phyloP scores from a whole-genome alignment of 2,888 invertebrate genomes.

The Tineola bisselliella region DNA sequence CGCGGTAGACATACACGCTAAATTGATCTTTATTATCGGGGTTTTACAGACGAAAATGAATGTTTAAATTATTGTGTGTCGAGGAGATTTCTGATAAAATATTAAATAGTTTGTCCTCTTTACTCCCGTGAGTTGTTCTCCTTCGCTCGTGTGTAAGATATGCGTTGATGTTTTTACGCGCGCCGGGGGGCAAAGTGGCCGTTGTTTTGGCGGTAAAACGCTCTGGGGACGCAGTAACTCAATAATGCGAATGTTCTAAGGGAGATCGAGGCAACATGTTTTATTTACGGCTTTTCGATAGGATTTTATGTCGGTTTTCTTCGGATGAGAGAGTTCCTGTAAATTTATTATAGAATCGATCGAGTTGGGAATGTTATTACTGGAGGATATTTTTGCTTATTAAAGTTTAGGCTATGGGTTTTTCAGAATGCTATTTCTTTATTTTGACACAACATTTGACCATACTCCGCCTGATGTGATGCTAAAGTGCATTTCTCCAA shows the following conservation, averaged over 20 bases:
- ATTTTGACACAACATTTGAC: too few species aligned
- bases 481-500: too few species aligned
- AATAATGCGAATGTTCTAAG: constrained; percentile 58
- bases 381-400: too few species aligned
- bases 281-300: constrained; percentile 65
- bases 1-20: constrained; percentile 25
- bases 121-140: constrained; percentile 39
- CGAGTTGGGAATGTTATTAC: background rate
- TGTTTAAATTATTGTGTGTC: background rate
- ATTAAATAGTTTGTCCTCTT: constrained; percentile 60
- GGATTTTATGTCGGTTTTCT: constrained; percentile 52
- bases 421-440: too few species aligned
- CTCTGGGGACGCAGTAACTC: constrained; percentile 64
- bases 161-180: constrained; percentile 62
- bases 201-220: constrained; percentile 69
- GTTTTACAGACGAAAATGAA: background rate
- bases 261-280: constrained; percentile 57
- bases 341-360: background rate
- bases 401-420: too few species aligned
- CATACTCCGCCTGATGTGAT: too few species aligned
- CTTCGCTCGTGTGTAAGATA: constrained; percentile 36
- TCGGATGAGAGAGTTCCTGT: constrained; percentile 19
- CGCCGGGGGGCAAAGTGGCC: constrained; percentile 66
- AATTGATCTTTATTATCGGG: constrained; percentile 23
- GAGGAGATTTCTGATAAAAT: constrained; percentile 62